These are phyloP conservation scores for Netelia melanura DNA, from an alignment of 2,888 invertebrate species.

Conservation along the genomic window DNA sequence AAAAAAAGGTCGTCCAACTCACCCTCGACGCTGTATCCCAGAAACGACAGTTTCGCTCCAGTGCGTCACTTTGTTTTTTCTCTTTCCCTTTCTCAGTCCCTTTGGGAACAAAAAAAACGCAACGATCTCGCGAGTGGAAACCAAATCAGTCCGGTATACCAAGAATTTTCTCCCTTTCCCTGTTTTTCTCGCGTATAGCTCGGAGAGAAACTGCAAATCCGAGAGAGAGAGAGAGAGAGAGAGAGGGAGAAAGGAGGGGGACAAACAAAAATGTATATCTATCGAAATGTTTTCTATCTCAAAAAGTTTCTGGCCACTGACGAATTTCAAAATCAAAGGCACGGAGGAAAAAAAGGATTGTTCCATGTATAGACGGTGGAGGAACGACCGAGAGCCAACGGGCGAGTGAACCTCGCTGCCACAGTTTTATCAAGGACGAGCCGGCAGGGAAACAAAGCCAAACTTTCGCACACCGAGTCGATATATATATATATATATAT, in stretches of 20 bases:
- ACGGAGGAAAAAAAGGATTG: constrained; percentile 18
- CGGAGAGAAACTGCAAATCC: constrained; percentile 36
- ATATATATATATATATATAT: not conserved
- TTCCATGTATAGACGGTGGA: constrained; percentile 16
- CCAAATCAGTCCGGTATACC: constrained; percentile 49
- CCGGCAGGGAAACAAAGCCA: constrained; percentile 38
- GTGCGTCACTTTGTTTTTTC: constrained; percentile 6
- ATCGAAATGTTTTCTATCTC: constrained; percentile 35
- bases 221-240: constrained; percentile 7
- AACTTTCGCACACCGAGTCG: constrained; percentile 35
- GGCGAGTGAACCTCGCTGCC: constrained; percentile 16
- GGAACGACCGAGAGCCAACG: constrained; percentile 1
- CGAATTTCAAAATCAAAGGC: constrained; percentile 64
- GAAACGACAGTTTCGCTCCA: constrained; percentile 20
- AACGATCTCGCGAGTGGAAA: constrained; percentile 33
- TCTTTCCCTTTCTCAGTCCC: not conserved
- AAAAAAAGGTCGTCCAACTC: not conserved
- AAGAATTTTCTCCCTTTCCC: constrained; percentile 1
- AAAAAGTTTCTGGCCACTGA: constrained; percentile 59
- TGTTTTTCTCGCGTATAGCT: constrained; percentile 10
- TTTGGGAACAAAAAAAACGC: constrained; percentile 19
- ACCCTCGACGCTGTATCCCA: not conserved
- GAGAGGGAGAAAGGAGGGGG: not conserved
- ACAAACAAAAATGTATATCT: constrained; percentile 10
- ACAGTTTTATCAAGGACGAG: constrained; percentile 50